These are phyloP conservation scores for Marcusenius ussheri DNA, from an alignment of 2,113 vertebrate genomes.

Conservation along the genomic window DNA sequence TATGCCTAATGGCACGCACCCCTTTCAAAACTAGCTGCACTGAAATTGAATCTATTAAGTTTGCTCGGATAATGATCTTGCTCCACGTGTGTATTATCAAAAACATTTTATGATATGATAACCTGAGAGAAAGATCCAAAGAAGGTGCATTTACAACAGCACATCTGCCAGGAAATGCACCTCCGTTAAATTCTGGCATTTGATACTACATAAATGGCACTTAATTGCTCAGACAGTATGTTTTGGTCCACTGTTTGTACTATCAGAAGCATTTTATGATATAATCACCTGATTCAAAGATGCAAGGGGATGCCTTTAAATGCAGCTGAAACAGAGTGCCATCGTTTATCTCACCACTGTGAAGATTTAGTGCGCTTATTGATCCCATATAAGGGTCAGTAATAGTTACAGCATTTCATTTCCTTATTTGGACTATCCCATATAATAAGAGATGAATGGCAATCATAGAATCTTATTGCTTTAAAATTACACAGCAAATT, in stretches of 20 bases:
- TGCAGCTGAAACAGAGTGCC: neutral
- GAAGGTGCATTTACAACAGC: neutral
- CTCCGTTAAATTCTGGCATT: neutral
- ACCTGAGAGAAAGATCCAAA: neutral
- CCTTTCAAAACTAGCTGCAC: too few relatives aligned
- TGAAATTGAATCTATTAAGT: too few relatives aligned
- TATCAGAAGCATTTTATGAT: neutral
- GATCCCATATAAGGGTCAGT: neutral
- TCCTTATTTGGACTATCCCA: neutral
- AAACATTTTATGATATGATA: neutral
- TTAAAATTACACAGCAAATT: neutral
- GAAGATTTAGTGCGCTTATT: neutral
- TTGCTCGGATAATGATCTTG: too few relatives aligned
- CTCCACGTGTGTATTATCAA: too few relatives aligned
- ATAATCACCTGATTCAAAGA: neutral
- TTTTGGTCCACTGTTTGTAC: neutral
- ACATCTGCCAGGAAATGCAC: neutral
- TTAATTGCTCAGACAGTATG: neutral
- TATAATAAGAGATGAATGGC: neutral
- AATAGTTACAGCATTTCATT: neutral
- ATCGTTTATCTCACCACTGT: neutral
- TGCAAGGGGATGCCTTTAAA: neutral
- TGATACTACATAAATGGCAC: neutral
- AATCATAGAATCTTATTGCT: neutral
- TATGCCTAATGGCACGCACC: too few relatives aligned